These are phyloP conservation scores for Falcunculus frontatus DNA, from an alignment of 2,113 vertebrate genomes.

Conservation along the genomic window DNA sequence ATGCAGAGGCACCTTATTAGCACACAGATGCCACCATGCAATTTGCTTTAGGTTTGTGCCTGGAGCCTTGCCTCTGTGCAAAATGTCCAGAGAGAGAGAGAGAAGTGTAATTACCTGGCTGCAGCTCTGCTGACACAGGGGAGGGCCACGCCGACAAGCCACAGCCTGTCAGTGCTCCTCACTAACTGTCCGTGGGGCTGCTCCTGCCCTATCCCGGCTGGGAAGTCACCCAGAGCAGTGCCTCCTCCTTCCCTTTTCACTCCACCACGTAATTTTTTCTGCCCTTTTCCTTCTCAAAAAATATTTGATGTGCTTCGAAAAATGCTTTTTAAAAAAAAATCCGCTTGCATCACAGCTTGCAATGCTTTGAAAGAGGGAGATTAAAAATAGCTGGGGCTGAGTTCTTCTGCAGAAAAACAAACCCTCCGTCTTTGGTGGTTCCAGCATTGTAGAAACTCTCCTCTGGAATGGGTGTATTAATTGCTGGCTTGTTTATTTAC, in stretches of 20 bases:
- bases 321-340: neutral
- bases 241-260: neutral
- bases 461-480: neutral
- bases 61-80: neutral
- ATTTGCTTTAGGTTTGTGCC: constrained; percentile 32
- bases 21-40: constrained; percentile 3
- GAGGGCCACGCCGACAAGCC: neutral
- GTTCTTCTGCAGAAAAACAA: neutral
- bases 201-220: neutral
- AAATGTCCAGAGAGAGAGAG: neutral
- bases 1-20: neutral
- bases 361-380: fast-evolving
- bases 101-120: neutral
- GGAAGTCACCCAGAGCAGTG: neutral
- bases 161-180: neutral
- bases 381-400: neutral
- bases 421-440: neutral
- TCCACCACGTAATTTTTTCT: fast-evolving
- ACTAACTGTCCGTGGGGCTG: neutral
- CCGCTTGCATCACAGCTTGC: fast-evolving
- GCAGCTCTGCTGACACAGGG: constrained; percentile 36
- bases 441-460: neutral
- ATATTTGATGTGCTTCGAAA: neutral
- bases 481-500: neutral
- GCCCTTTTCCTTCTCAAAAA: neutral